A percentile compares a stretch with the other conserved stretches of the same genome.
phyloP scores from a whole-genome alignment of 2,113 vertebrate species.

The Grallaria varia region DNA sequence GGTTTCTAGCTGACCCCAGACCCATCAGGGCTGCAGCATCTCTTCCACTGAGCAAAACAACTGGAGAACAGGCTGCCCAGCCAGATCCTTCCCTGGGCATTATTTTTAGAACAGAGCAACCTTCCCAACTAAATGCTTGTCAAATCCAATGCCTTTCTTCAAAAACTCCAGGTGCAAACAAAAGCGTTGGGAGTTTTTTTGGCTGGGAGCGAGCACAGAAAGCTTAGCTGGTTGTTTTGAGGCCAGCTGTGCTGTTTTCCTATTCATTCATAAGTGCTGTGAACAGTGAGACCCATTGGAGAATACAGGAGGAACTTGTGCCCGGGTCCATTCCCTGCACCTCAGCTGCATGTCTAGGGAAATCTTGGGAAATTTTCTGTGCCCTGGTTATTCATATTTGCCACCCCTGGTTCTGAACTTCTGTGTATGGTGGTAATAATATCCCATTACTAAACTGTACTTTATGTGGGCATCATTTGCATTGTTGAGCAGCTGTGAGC shows the following conservation, averaged over 20 bases:
- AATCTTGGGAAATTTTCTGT: slow-evolving; percentile 4
- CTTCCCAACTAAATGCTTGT: neutral
- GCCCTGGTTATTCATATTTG: slow-evolving; percentile 4
- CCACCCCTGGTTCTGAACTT: slow-evolving; percentile 38
- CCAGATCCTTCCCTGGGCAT: neutral
- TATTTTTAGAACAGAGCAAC: neutral
- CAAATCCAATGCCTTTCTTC: neutral
- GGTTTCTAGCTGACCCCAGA: neutral
- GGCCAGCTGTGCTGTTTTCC: slow-evolving; percentile 34
- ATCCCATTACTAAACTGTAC: slow-evolving; percentile 59
- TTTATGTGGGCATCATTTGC: slow-evolving; percentile 70
- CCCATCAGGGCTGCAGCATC: neutral
- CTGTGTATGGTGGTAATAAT: slow-evolving; percentile 33
- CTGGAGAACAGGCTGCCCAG: neutral
- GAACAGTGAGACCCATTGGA: neutral
- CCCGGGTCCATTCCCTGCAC: neutral
- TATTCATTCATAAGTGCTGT: neutral
- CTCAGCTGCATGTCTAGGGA: neutral
- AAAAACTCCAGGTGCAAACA: slow-evolving; percentile 21
- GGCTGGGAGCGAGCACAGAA: neutral
- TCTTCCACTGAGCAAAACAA: neutral
- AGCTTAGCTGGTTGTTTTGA: neutral
- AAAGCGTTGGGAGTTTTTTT: slow-evolving; percentile 10
- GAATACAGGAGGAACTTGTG: neutral
- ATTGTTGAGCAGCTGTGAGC: slow-evolving; percentile 73